phyloP scores from a whole-genome alignment of 1,140 invertebrate species.

The Tenebrio molitor region DNA sequence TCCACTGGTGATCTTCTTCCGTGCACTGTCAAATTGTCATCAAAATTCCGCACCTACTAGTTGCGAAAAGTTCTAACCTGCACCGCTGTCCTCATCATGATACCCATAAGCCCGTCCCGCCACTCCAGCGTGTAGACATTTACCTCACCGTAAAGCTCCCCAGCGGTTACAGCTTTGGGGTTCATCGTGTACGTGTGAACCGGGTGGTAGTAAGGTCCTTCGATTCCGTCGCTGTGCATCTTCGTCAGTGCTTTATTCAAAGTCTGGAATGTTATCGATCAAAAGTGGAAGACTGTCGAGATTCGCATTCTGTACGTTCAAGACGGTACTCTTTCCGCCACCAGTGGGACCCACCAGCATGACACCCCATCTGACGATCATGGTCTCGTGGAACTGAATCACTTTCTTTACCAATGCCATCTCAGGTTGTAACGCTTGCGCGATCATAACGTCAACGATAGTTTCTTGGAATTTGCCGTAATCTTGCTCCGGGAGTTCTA shows the following conservation, averaged over 20 bases:
- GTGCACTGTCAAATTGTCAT: constrained; percentile 66
- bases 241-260: constrained; percentile 76
- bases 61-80: too few relatives aligned
- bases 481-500: constrained; percentile 82
- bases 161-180: constrained; percentile 90
- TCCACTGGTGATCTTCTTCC: constrained; percentile 83
- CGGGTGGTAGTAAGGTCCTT: constrained; percentile 71
- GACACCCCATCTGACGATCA: constrained; percentile 93
- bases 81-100: constrained; percentile 78
- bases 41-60: constrained; percentile 6
- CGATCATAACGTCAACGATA: constrained; percentile 69
- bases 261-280: constrained; percentile 67
- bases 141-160: constrained; percentile 91
- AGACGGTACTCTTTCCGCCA: constrained; percentile 82
- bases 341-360: constrained; percentile 94
- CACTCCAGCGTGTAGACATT: constrained; percentile 89
- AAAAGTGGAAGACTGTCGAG: neutral
- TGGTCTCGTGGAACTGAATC: constrained; percentile 90
- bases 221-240: constrained; percentile 71
- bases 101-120: constrained; percentile 87
- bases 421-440: constrained; percentile 74
- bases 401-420: constrained; percentile 81
- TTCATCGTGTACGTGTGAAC: constrained; percentile 84
- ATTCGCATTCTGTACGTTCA: constrained; percentile 69
- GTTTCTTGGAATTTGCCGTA: constrained; percentile 79